Evolutionary conservation across 2,797 vertebrate species (phyloP).

Genomic region (Sebastes trivittatus): DNA sequence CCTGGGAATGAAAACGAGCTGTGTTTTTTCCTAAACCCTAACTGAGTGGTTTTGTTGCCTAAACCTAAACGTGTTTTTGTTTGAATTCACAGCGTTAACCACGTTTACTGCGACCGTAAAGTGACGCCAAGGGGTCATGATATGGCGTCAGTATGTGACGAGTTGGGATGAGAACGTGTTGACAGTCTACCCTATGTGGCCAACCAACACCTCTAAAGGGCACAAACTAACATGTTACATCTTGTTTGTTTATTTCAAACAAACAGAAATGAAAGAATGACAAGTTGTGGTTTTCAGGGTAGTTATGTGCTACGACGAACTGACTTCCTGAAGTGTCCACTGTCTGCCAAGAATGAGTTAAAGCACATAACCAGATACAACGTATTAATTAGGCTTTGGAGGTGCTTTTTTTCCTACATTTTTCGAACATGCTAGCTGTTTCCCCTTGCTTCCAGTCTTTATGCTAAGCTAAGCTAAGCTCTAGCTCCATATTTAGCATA

Average conservation of each 20-base stretch:
- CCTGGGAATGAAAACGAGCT: too few relatives aligned
- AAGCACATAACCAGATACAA: background rate
- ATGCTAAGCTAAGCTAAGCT: constrained; percentile 4
- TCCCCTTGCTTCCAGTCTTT: background rate
- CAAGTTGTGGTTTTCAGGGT: background rate
- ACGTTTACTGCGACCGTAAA: too few relatives aligned
- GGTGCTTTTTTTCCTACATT: background rate
- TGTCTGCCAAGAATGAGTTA: background rate
- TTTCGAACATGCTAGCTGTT: background rate
- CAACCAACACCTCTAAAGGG: background rate
- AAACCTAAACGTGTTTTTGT: too few relatives aligned
- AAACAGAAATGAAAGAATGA: background rate
- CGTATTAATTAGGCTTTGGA: background rate
- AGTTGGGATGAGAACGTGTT: too few relatives aligned
- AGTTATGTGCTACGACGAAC: background rate
- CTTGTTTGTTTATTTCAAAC: background rate
- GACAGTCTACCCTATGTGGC: background rate
- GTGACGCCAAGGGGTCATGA: too few relatives aligned
- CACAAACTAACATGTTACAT: background rate
- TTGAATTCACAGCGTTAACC: too few relatives aligned
- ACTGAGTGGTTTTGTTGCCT: background rate
- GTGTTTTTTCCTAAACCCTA: too few relatives aligned
- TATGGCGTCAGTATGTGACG: too few relatives aligned
- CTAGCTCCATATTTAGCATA: background rate
- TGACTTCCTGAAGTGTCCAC: background rate